Evolutionary conservation across 2,888 invertebrate genomes (phyloP), one percentile per base, ranked within the genome.

Genomic region (Pegoplata infirma): DNA sequence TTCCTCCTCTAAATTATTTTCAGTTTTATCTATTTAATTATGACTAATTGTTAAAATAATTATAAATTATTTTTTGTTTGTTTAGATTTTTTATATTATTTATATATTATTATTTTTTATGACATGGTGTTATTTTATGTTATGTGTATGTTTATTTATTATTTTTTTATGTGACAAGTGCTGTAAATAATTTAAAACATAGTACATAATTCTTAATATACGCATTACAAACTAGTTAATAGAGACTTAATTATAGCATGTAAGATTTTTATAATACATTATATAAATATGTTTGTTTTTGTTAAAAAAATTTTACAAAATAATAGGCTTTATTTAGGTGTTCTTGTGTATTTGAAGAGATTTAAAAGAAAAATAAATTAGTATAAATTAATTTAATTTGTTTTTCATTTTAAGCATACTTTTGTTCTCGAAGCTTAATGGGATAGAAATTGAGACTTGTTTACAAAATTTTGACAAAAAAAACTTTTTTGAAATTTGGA

Each of bases 171-270:
- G 28, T 49, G 53, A 53, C 46, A 53, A 59, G 66, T 67, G 59
- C 67, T 16, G 28, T 68, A 55, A 61, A 66, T 73, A 59, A 63
- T 75, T 75, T 55, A 56, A 68, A 75, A 61, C 36, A 40, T 40
- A 40, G 36, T 40, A n/a, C n/a, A n/a, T n/a, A n/a, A n/a, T n/a
- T n/a, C 36, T 40, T 40, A 7, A 12, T n/a, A n/a, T 40, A 40
- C 12, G 36, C 19, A 71, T 74, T 79, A 74, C 66, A 66, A 71
- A 79, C 79, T 79, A 79, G 74, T 79, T 75, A 79, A 79, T 79
- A 75, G 75, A 67, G 69, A 74, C 72, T 63, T 73, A 67, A 67
- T 59, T 55, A 40, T 67, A n/a, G n/a, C n/a, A n/a, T n/a, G n/a
- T 56, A 36, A 49, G 47, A 36, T 14, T 47, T 32, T 17, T 51